Base-by-base conservation (phyloP, 1,140 invertebrate species). In the Heliconius eleuchia region DNA sequence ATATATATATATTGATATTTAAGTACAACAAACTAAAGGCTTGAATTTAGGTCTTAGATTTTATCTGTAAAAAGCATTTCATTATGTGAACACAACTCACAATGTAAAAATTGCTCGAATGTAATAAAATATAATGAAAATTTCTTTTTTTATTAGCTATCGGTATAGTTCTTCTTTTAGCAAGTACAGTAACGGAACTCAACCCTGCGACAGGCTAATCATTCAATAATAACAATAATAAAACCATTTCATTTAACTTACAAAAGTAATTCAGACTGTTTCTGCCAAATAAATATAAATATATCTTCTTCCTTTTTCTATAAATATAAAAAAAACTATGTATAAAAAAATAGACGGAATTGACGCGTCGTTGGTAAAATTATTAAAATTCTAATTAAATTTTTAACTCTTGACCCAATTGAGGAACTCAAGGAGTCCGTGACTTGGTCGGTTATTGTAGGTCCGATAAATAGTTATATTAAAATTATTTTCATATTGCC, bases 241-340 rank as follows among this genome's bases (percentile, higher is more conserved):
- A 72, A 76, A 72, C 50, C 66, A 76, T 76, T 75, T 46, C 42
- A 74, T 70, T 70, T 46, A 27, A 74, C 46, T 50, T 46, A 23
- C 57, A 71, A 72, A 27, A 74, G 66, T 73, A 74, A 73, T 66
- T 30, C 85, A 84, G 85, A 88, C 84, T 85, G 85, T 82, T 79
- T 84, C 83, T 88, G 86, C 86, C 86, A 88, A 88, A 88, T 86
- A 82, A 71, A 78, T 70, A 78, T 66, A 66, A 74, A 78, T 39
- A 78, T 27, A 30, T 13, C 71, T 81, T 72, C 52, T 37, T 75
- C n/a, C 57, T 80, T 73, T 78, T 81, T 72, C 46, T 77, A 79
- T 27, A 66, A 30, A 66, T 66, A 18, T 30, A 66, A 9, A 57
- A 57, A 30, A 66, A 13, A 66, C 7, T 16, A 30, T 66, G 60